Conservation (phyloP, 2,797 vertebrate genomes). For the Periophthalmus magnuspinnatus region DNA sequence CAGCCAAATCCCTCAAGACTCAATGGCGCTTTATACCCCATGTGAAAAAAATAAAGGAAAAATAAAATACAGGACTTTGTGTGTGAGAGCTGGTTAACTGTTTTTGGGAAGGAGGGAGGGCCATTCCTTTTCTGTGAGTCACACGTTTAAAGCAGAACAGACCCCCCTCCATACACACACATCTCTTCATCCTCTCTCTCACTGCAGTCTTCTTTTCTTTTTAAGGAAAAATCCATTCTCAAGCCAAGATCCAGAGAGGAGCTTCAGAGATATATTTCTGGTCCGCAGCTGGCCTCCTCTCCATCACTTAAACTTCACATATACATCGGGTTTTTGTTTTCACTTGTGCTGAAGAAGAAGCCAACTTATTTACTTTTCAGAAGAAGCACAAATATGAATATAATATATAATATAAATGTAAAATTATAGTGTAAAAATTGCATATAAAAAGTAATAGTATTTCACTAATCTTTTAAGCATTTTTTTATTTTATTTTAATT, state of each 20-base stretch:
- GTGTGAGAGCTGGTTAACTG: conserved; percentile 46
- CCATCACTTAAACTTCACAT: conserved; percentile 14
- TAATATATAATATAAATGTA: not conserved
- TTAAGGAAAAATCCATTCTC: conserved; percentile 65
- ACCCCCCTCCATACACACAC: conserved; percentile 34
- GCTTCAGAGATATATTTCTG: conserved; percentile 52
- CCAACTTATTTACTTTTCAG: not conserved
- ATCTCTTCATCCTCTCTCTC: conserved; percentile 37
- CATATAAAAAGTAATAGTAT: not conserved
- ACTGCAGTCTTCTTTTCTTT: conserved; percentile 61
- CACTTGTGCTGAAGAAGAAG: not conserved
- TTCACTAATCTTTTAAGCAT: not conserved
- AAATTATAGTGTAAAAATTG: not conserved
- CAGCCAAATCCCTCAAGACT: conserved; percentile 50
- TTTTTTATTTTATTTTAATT: too few relatives aligned
- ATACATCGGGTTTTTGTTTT: conserved; percentile 11
- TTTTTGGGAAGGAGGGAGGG: conserved; percentile 57
- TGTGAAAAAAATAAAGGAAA: conserved; percentile 50
- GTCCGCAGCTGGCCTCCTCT: conserved; percentile 49
- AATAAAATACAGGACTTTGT: conserved; percentile 24
- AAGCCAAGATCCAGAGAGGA: conserved; percentile 53
- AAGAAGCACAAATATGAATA: not conserved
- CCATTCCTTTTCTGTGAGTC: conserved; percentile 75
- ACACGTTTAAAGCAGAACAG: conserved; percentile 68
- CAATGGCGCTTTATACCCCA: conserved; percentile 44